These are phyloP conservation scores for Pantherophis guttatus DNA, from an alignment of 2,113 vertebrate genomes.

Conservation along the genomic window DNA sequence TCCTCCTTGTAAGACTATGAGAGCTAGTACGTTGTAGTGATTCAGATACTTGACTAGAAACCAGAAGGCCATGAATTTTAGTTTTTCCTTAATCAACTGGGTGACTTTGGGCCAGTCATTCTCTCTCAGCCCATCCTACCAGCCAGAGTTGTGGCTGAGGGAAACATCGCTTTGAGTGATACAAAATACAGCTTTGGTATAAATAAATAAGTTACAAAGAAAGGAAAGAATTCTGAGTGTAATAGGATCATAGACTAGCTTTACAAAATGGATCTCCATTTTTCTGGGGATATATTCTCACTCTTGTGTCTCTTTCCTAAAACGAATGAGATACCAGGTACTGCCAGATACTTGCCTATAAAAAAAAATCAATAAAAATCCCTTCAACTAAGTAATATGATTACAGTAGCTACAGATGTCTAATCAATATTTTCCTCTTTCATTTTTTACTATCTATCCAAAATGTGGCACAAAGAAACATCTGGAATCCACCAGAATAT, in stretches of 20 bases:
- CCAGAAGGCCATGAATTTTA: background rate
- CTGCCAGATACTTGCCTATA: background rate
- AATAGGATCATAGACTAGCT: background rate
- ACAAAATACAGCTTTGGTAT: background rate
- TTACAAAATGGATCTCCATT: background rate
- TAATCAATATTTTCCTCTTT: background rate
- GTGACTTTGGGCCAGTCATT: background rate
- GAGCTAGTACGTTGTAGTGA: background rate
- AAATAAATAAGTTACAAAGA: background rate
- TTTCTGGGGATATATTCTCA: background rate
- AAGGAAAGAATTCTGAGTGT: background rate
- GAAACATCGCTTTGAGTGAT: background rate
- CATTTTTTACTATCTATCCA: background rate
- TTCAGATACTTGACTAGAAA: background rate
- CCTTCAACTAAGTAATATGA: background rate
- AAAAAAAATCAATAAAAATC: background rate
- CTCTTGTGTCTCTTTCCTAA: background rate
- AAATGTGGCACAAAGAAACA: slow-evolving; percentile 4
- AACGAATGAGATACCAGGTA: background rate
- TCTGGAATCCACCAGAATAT: slow-evolving; percentile 4
- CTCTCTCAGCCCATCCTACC: background rate
- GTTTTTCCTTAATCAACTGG: background rate
- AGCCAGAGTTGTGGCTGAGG: background rate
- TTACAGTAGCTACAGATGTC: background rate
- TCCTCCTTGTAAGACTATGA: background rate